Conservation (phyloP, 2,797 vertebrate species). For the Melopsittacus undulatus region DNA sequence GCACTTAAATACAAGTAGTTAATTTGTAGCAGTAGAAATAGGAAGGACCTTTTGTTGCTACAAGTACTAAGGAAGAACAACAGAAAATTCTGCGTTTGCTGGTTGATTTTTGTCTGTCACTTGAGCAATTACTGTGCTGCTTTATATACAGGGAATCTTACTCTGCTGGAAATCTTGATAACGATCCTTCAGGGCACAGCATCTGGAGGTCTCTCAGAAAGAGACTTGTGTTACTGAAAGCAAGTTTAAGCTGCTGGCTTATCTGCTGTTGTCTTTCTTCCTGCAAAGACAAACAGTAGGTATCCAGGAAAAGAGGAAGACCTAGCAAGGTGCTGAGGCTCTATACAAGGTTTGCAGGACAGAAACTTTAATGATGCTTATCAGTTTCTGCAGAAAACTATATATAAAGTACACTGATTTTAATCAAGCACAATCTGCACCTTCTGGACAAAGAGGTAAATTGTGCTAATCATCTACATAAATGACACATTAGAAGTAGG, state of each 20-base stretch:
- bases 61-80: neutral
- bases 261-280: neutral
- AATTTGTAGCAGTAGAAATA: neutral
- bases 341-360: neutral
- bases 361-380: neutral
- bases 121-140: neutral
- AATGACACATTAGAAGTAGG: neutral
- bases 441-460: neutral
- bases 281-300: neutral
- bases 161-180: conserved; percentile 13
- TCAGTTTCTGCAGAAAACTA: neutral
- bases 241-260: neutral
- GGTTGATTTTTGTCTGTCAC: neutral
- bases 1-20: neutral
- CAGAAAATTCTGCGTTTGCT: neutral
- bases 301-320: neutral
- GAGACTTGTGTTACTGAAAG: neutral
- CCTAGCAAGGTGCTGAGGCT: neutral
- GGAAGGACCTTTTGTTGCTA: neutral
- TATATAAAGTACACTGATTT: neutral
- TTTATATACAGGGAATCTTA: neutral
- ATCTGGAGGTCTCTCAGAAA: neutral
- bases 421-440: neutral
- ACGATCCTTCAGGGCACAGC: neutral
- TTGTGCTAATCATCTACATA: neutral